Conservation (phyloP, 2,113 vertebrate species). For the Clarias magur region DNA sequence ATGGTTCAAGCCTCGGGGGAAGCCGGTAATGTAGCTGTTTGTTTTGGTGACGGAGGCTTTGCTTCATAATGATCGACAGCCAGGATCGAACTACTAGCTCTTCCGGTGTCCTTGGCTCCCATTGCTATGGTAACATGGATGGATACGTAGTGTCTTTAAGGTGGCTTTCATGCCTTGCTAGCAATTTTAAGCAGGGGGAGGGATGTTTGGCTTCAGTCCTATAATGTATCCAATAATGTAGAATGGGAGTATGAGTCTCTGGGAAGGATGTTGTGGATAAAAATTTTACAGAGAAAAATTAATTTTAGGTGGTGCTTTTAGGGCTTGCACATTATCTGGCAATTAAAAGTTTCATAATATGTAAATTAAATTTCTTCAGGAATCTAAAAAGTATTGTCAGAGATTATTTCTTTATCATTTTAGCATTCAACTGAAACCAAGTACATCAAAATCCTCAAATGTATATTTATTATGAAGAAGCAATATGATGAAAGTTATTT, state of each 20-base stretch:
- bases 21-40: slow-evolving; percentile 51
- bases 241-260: background rate
- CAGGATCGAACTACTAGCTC: slow-evolving; percentile 20
- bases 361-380: background rate
- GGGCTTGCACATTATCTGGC: background rate
- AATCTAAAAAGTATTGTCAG: background rate
- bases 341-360: background rate
- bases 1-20: slow-evolving; percentile 35
- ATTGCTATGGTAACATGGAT: slow-evolving; percentile 35
- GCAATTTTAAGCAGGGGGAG: background rate
- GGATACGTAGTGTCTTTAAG: slow-evolving; percentile 7
- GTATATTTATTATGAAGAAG: background rate
- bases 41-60: slow-evolving; percentile 47
- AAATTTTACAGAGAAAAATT: background rate
- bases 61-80: slow-evolving; percentile 49
- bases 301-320: background rate
- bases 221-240: background rate
- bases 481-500: background rate
- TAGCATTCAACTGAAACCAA: background rate
- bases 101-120: slow-evolving; percentile 33
- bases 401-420: background rate
- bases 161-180: slow-evolving; percentile 9
- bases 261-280: background rate
- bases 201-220: slow-evolving; percentile 7
- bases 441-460: background rate